These are phyloP conservation scores for Caenorhabditis wallacei DNA, from an alignment of 2,888 invertebrate species.

Conservation along the genomic window DNA sequence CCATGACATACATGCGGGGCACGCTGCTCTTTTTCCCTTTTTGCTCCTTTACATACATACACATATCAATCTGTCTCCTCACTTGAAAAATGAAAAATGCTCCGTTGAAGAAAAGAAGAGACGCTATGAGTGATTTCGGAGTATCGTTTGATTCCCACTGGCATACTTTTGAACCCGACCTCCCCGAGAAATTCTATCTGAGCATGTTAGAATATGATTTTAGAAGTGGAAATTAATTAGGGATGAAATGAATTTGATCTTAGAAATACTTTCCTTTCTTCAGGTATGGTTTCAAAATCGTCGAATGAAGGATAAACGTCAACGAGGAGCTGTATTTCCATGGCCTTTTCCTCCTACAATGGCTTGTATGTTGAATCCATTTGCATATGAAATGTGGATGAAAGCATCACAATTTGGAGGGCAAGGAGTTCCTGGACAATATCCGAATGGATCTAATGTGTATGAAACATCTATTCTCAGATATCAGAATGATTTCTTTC, in stretches of 20 bases:
- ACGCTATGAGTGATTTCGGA: constrained; percentile 57
- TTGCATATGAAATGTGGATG: constrained; percentile 86
- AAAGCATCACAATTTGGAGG: constrained; percentile 84
- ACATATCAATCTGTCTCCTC: constrained; percentile 53
- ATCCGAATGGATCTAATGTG: constrained; percentile 26
- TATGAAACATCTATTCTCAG: background rate
- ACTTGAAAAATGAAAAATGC: constrained; percentile 40
- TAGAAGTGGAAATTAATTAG: background rate
- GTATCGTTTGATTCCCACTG: constrained; percentile 46
- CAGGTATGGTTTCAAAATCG: constrained; percentile 96
- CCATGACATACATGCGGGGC: constrained; percentile 53
- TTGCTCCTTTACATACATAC: constrained; percentile 26
- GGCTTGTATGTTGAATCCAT: constrained; percentile 92
- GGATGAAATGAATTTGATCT: background rate
- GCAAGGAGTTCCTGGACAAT: background rate
- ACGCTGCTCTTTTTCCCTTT: constrained; percentile 14
- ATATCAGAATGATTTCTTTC: background rate
- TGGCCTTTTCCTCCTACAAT: constrained; percentile 95
- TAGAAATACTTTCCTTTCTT: constrained; percentile 67
- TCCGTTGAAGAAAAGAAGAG: background rate
- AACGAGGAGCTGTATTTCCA: constrained; percentile 88
- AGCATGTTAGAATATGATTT: constrained; percentile 22
- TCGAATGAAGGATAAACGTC: constrained; percentile 97
- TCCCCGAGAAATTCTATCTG: background rate
- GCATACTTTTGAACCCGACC: constrained; percentile 32